Percentiles rank a stretch among this genome's conserved stretches.
Evolutionary conservation across 2,797 vertebrate genomes (phyloP).

Genomic region (Jordanella pulchra): DNA sequence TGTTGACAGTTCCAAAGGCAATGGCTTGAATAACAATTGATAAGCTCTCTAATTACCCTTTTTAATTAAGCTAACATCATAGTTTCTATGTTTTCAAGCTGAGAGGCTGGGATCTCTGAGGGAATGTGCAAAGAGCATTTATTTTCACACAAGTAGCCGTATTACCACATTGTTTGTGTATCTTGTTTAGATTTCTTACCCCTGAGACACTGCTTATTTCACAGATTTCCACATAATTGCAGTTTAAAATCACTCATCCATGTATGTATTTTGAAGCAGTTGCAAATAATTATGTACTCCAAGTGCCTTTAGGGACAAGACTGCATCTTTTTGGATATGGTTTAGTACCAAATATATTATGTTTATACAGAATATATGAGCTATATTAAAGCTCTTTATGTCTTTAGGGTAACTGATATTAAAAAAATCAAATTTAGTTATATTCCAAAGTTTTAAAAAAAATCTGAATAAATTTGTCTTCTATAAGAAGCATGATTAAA

Average conservation of each 20-base stretch:
- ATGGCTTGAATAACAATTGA: conserved; percentile 67
- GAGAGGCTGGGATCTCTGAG: conserved; percentile 51
- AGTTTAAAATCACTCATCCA: conserved; percentile 1
- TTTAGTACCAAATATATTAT: conserved; percentile 20
- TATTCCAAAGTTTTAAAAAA: background rate
- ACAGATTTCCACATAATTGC: conserved; percentile 2
- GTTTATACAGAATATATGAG: conserved; percentile 16
- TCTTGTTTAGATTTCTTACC: conserved; percentile 15
- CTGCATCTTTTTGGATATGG: conserved; percentile 22
- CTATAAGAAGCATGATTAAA: background rate
- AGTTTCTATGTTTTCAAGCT: conserved; percentile 67
- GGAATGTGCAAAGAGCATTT: conserved; percentile 54
- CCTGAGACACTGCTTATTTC: background rate
- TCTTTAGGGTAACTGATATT: conserved; percentile 26
- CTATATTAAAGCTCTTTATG: conserved; percentile 32
- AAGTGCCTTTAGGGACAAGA: conserved; percentile 7
- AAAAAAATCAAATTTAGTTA: background rate
- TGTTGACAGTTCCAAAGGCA: conserved; percentile 66
- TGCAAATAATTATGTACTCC: conserved; percentile 15
- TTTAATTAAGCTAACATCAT: conserved; percentile 66
- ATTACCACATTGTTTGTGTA: conserved; percentile 7
- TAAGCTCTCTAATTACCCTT: conserved; percentile 76
- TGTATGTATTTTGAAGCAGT: background rate
- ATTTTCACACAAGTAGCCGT: conserved; percentile 42
- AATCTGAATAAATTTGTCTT: background rate